These are phyloP conservation scores for Falco concolor DNA, from an alignment of 2,797 vertebrate species.

Conservation along the genomic window DNA sequence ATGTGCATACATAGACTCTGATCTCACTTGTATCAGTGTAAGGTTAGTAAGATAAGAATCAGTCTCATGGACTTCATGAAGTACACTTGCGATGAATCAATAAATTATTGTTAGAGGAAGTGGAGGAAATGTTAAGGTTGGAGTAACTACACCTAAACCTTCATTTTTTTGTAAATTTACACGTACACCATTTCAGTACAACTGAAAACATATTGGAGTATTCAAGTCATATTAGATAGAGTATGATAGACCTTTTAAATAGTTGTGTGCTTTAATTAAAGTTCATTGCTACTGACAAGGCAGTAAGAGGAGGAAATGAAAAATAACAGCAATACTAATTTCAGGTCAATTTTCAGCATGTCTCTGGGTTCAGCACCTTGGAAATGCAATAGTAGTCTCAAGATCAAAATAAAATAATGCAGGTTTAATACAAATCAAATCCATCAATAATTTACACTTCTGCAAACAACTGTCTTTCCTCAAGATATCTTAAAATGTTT, in stretches of 20 bases:
- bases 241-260: neutral
- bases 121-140: neutral
- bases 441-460: neutral
- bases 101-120: neutral
- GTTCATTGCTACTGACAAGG: neutral
- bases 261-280: neutral
- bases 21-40: neutral
- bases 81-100: neutral
- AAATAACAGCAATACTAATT: conserved; percentile 9
- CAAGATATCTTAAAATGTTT: neutral
- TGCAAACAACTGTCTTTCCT: neutral
- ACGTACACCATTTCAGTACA: neutral
- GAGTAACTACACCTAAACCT: neutral
- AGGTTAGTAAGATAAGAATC: neutral
- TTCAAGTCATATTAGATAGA: neutral
- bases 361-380: neutral
- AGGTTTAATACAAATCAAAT: conserved; percentile 15
- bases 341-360: conserved; percentile 11
- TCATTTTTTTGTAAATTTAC: neutral
- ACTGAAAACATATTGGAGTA: neutral
- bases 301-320: neutral
- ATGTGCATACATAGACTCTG: neutral
- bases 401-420: neutral
- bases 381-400: neutral
- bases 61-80: neutral